Evolutionary conservation across 2,888 invertebrate species (phyloP).

Genomic region (Tachystola acroxantha): DNA sequence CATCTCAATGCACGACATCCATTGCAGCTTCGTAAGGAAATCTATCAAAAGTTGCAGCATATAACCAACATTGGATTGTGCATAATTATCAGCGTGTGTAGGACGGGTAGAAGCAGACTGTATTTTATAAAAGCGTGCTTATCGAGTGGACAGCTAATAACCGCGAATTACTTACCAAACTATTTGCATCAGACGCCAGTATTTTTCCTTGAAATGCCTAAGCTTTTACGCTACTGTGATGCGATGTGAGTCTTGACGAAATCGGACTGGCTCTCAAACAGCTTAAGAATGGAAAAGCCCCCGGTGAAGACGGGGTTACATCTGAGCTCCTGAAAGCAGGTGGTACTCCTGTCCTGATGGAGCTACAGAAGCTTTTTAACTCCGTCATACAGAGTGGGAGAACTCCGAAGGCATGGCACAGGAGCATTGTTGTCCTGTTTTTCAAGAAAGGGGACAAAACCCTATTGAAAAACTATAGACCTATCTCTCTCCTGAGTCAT

Average conservation of each 20-base stretch:
- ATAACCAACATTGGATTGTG: not conserved
- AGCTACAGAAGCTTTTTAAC: too few relatives aligned
- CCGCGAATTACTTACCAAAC: conserved; percentile 53
- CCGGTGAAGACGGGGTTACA: too few relatives aligned
- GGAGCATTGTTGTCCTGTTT: too few relatives aligned
- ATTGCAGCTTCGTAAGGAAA: not conserved
- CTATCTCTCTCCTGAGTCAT: too few relatives aligned
- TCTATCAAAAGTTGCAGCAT: not conserved
- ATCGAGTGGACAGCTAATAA: conserved; percentile 46
- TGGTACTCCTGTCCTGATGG: too few relatives aligned
- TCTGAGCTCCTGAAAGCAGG: too few relatives aligned
- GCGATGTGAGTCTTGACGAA: not conserved
- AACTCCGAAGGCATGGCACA: too few relatives aligned
- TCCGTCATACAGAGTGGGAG: too few relatives aligned
- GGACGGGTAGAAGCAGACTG: not conserved
- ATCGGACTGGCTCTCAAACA: too few relatives aligned
- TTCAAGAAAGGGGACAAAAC: too few relatives aligned
- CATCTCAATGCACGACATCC: not conserved
- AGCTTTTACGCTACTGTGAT: conserved; percentile 15
- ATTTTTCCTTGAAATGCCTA: conserved; percentile 57
- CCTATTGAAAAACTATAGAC: too few relatives aligned
- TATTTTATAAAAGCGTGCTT: conserved; percentile 41
- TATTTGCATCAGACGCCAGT: conserved; percentile 53
- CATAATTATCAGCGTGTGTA: conserved; percentile 4
- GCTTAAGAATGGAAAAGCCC: too few relatives aligned